Base-by-base conservation (phyloP, 2,113 vertebrate genomes). In the Saimiri boliviensis region DNA sequence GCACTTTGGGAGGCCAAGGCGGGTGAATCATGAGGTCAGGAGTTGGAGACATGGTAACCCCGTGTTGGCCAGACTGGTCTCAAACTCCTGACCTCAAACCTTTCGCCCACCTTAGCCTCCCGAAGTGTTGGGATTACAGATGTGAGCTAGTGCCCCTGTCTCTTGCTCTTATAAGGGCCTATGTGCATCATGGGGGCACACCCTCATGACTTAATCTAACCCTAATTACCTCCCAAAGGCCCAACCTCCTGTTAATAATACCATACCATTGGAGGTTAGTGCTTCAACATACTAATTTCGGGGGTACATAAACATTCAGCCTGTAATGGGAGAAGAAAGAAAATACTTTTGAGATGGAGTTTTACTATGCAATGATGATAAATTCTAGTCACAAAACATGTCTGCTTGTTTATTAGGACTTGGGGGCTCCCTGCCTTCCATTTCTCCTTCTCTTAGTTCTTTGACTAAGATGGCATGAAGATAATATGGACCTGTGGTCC, bases 371-470 rank as follows among this genome's bases (percentile, higher is more conserved):
- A 68, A 0, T 96, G n/a, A 88, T 70, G 60, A 82, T 81, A 93
- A 63, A 91, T 27, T 85, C 7, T 42, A 90, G 68, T 89, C 73
- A 42, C 40, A 66, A 42, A 88, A 81, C 7, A 70, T 17, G 12
- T 70, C 25, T 91, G 0, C 40, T 21, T 54, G 17, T 79, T 96
- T 92, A 42, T 25, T 74, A 76, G 37, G 60, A 79, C 7, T 85
- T 94, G 13, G n/a, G 47, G 71, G 32, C 40, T 92, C 66, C 58
- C 32, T 86, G 71, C 37, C 68, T 87, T 68, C 20, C 40, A 42
- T 70, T 92, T 95, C 42, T 90, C 30, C 80, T 82, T 76, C 60
- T 95, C 68, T 74, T 82, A 86, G 58, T 66, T 90, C 20, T 95
- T 89, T 85, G 56, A 32, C 77, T n/a, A 42, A 74, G 42, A 9